phyloP scores from a whole-genome alignment of 2,113 vertebrate genomes.

The Ptilorrhoa leucosticta region DNA sequence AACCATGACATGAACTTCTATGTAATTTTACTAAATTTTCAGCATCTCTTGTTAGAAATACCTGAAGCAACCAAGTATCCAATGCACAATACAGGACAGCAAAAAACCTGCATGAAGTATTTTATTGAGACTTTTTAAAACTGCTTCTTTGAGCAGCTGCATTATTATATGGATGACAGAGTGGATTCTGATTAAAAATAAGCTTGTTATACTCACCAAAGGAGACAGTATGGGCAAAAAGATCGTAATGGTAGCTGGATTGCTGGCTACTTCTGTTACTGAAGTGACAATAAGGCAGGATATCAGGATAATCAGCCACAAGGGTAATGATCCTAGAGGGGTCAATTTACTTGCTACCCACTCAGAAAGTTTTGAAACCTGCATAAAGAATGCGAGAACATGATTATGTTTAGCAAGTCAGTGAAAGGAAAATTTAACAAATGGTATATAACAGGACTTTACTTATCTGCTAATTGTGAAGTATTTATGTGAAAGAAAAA shows the following conservation, averaged over 20 bases:
- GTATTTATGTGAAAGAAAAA: neutral
- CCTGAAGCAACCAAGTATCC: neutral
- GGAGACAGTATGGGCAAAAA: conserved; percentile 89
- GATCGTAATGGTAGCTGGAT: conserved; percentile 89
- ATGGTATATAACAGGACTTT: neutral
- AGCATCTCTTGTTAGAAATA: neutral
- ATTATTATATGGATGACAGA: neutral
- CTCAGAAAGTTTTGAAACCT: conserved; percentile 84
- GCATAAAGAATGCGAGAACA: neutral
- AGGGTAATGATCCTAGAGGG: conserved; percentile 83
- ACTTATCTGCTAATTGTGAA: neutral
- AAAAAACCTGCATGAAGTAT: neutral
- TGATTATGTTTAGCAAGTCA: neutral
- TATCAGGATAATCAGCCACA: conserved; percentile 77
- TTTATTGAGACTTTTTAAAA: neutral
- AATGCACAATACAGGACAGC: neutral
- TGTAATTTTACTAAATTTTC: neutral
- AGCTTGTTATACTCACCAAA: conserved; percentile 75
- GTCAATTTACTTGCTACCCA: conserved; percentile 86
- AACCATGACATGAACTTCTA: neutral
- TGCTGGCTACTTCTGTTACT: conserved; percentile 91
- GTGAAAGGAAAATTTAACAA: neutral
- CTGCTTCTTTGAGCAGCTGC: neutral
- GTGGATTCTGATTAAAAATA: neutral
- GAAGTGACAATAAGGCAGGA: conserved; percentile 87